Percentiles rank a stretch among this genome's conserved stretches.
Evolutionary conservation across 2,888 invertebrate genomes (phyloP).

Genomic region (Polylopha cassiicola): DNA sequence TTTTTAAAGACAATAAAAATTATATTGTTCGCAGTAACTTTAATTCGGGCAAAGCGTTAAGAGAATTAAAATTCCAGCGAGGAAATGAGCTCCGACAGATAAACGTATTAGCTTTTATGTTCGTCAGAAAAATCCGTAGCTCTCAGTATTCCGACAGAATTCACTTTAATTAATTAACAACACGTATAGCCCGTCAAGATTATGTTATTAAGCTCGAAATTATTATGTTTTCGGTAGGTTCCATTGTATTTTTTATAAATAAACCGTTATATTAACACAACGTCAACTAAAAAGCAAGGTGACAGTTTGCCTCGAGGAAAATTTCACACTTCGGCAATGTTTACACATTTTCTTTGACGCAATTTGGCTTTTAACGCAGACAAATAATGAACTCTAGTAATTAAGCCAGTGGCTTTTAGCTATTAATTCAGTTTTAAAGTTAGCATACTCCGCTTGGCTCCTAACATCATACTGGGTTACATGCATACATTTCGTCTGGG

Average conservation of each 20-base stretch:
- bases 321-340: conserved; percentile 7
- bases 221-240: too few relatives aligned
- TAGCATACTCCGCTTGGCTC: conserved; percentile 6
- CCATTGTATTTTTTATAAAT: conserved; percentile 8
- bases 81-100: conserved; percentile 61
- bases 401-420: conserved; percentile 6
- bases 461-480: conserved; percentile 59
- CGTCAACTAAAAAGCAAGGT: conserved; percentile 1
- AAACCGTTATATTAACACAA: not conserved
- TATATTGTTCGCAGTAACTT: conserved; percentile 60
- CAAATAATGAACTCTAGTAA: conserved; percentile 7
- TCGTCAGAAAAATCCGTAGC: conserved; percentile 37
- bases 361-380: conserved; percentile 3
- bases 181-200: not conserved
- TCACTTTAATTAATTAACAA: conserved; percentile 24
- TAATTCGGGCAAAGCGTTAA: conserved; percentile 57
- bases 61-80: conserved; percentile 64
- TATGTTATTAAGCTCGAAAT: not conserved
- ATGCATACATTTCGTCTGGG: conserved; percentile 59
- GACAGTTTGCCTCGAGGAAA: conserved; percentile 8
- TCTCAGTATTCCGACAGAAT: conserved; percentile 21
- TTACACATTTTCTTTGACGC: conserved; percentile 5
- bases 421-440: conserved; percentile 15
- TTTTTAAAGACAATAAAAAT: conserved; percentile 54
- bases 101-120: conserved; percentile 62